Percentiles rank a stretch among this genome's conserved stretches.
Conservation (phyloP, 37 sponge, comb jelly and placozoan genomes). For the Theonella swinhoei region DNA sequence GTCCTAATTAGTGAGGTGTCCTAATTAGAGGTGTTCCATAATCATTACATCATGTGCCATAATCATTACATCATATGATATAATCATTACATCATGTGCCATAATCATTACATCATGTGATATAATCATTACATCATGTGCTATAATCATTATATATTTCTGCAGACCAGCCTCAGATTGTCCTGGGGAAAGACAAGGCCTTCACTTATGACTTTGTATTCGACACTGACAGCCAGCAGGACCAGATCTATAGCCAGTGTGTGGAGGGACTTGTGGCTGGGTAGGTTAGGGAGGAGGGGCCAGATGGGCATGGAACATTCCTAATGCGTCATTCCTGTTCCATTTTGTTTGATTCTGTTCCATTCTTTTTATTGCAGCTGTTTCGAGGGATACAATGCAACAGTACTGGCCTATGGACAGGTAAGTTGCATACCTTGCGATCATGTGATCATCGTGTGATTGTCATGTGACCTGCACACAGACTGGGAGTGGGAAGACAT, state of each 20-base stretch:
- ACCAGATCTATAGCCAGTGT: constrained; percentile 57
- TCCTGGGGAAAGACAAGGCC: constrained; percentile 93
- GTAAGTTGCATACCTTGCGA: constrained; percentile 22
- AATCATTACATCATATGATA: no score
- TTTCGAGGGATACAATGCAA: constrained; percentile 96
- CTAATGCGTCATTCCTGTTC: no score
- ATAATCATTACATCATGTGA: no score
- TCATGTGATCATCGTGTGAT: neutral
- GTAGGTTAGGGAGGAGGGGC: constrained; percentile 44
- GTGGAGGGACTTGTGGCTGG: constrained; percentile 81
- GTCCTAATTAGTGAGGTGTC: no score
- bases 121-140: no score
- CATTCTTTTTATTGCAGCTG: constrained; percentile 63
- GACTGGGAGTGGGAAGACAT: constrained; percentile 99
- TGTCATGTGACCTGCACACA: no score
- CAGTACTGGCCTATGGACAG: constrained; percentile 96
- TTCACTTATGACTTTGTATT: constrained; percentile 97
- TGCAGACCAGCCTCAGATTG: constrained; percentile 77
- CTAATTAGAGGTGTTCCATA: no score
- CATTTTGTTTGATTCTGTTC: neutral
- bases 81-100: no score
- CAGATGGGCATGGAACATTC: no score
- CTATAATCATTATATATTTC: no score
- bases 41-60: no score
- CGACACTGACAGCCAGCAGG: constrained; percentile 72